Conservation (phyloP, 2,113 vertebrate species). For the Taurulus bubalis region DNA sequence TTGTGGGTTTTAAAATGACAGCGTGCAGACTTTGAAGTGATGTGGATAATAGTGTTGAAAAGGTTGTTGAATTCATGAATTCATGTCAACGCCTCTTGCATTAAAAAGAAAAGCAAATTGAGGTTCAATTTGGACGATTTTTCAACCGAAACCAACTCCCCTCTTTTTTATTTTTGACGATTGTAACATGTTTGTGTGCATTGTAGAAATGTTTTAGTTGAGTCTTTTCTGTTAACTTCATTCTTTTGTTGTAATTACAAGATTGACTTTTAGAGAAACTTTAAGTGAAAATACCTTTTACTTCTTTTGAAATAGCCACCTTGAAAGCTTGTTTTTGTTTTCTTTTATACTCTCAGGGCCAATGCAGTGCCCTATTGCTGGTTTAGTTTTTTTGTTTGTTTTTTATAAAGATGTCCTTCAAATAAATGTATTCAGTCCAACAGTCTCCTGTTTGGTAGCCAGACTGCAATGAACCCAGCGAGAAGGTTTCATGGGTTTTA, state of each 20-base stretch:
- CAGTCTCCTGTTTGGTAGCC: slow-evolving; percentile 35
- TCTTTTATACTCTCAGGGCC: slow-evolving; percentile 15
- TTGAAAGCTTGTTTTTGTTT: slow-evolving; percentile 20
- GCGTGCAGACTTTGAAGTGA: slow-evolving; percentile 28
- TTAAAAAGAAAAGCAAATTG: slow-evolving; percentile 33
- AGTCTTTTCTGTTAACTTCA: slow-evolving; percentile 28
- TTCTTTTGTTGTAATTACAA: slow-evolving; percentile 36
- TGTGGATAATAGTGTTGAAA: slow-evolving; percentile 35
- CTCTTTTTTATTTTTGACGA: slow-evolving; percentile 23
- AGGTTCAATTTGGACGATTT: slow-evolving; percentile 6
- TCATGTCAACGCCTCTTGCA: slow-evolving; percentile 59
- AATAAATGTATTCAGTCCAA: slow-evolving; percentile 66
- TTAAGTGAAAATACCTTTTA: slow-evolving; percentile 6
- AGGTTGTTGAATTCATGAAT: background rate
- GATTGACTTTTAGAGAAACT: slow-evolving; percentile 5
- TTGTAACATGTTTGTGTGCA: slow-evolving; percentile 52
- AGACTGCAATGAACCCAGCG: slow-evolving; percentile 26
- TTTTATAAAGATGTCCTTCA: slow-evolving; percentile 25
- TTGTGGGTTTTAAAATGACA: slow-evolving; percentile 2
- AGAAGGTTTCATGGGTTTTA: slow-evolving; percentile 36
- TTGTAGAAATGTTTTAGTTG: slow-evolving; percentile 37
- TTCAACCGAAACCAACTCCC: slow-evolving; percentile 8
- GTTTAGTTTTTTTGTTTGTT: slow-evolving; percentile 10
- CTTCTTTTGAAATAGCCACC: slow-evolving; percentile 33
- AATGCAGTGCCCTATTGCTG: slow-evolving; percentile 29